Conservation (phyloP, 2,113 vertebrate species). For the Nestor notabilis region DNA sequence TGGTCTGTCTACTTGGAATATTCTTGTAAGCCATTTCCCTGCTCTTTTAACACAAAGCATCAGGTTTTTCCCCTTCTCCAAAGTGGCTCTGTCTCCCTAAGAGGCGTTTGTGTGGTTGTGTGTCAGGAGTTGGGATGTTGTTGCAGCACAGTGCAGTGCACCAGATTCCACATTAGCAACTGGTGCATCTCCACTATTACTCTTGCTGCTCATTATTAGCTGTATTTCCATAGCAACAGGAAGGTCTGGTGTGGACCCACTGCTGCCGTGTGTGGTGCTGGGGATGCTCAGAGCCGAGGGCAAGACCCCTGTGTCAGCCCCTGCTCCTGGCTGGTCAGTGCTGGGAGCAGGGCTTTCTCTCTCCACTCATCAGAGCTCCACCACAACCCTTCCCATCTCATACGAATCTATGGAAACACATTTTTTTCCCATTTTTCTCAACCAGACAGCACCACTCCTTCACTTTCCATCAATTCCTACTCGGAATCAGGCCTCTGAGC, state of each 20-base stretch:
- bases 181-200: neutral
- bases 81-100: neutral
- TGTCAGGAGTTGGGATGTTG: accelerated
- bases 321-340: accelerated
- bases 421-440: neutral
- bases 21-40: neutral
- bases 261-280: accelerated
- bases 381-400: accelerated
- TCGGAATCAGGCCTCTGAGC: accelerated
- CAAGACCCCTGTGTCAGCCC: neutral
- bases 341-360: neutral
- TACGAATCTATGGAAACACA: accelerated
- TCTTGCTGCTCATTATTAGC: neutral
- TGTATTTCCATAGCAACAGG: neutral
- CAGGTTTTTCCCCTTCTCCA: neutral
- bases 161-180: neutral
- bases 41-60: neutral
- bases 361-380: accelerated
- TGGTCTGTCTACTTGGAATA: neutral
- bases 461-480: accelerated
- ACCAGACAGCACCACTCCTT: neutral
- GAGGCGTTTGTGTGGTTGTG: accelerated
- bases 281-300: neutral
- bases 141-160: accelerated
- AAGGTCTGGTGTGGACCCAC: accelerated